Evolutionary conservation across 2,888 invertebrate genomes (phyloP).

Genomic region (Margaritifera margaritifera): DNA sequence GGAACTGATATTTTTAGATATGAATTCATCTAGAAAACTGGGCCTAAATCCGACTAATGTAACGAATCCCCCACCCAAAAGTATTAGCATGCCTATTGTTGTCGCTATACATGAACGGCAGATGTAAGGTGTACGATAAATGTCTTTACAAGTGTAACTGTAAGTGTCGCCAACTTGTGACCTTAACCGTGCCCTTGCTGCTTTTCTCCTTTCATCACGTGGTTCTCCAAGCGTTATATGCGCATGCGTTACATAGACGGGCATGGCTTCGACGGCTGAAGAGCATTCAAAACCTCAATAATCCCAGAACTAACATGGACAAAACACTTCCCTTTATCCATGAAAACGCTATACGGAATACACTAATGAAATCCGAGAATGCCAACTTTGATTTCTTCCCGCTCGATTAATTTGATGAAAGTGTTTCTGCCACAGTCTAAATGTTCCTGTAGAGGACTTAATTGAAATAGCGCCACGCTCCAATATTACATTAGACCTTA

Average conservation of each 20-base stretch:
- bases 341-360: no score
- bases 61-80: slow-evolving; percentile 49
- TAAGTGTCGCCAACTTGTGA: slow-evolving; percentile 24
- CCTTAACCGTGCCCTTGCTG: slow-evolving; percentile 15
- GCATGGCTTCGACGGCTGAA: slow-evolving; percentile 27
- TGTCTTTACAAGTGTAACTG: slow-evolving; percentile 36
- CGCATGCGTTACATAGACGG: slow-evolving; percentile 46
- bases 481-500: no score
- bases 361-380: no score
- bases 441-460: no score
- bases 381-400: no score
- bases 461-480: no score
- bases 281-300: no score
- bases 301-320: no score
- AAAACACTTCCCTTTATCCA: no score
- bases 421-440: no score
- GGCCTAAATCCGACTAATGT: slow-evolving; percentile 54
- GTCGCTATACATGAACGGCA: slow-evolving; percentile 36
- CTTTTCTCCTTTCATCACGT: background rate
- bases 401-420: no score
- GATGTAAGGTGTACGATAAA: slow-evolving; percentile 43
- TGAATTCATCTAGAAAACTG: slow-evolving; percentile 5
- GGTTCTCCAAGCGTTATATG: slow-evolving; percentile 43
- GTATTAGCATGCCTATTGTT: slow-evolving; percentile 29
- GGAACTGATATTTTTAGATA: no score